Conservation (phyloP, 2,888 invertebrate genomes). For the Orchesellides sinensis region DNA sequence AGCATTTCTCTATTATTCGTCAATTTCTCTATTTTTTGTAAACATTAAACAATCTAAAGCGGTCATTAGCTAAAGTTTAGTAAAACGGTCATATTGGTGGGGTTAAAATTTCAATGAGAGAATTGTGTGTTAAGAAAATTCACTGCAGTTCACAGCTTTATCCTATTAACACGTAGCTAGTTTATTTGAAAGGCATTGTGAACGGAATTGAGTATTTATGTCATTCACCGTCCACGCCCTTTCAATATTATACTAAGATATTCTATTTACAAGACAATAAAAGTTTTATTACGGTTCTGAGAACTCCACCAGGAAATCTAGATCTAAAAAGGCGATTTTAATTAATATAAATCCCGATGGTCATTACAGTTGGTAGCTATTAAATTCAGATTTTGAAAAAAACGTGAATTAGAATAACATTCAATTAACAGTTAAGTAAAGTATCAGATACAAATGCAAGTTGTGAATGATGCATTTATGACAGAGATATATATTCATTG, state of each 20-base stretch:
- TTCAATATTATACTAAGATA: conserved; percentile 12
- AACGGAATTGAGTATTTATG: neutral
- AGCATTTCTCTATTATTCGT: too few relatives aligned
- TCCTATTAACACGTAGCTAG: neutral
- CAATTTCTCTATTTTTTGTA: too few relatives aligned
- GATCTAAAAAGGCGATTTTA: too few relatives aligned
- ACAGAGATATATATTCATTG: conserved; percentile 21
- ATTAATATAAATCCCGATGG: too few relatives aligned
- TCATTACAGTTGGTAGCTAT: conserved; percentile 1
- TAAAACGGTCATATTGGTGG: too few relatives aligned
- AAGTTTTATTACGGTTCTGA: conserved; percentile 18
- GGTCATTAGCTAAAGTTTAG: too few relatives aligned
- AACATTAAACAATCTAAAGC: too few relatives aligned
- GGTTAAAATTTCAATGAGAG: too few relatives aligned
- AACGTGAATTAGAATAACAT: conserved; percentile 31
- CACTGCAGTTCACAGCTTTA: neutral
- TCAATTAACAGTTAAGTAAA: conserved; percentile 52
- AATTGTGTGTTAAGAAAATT: neutral
- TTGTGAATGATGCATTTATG: conserved; percentile 7
- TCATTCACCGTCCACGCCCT: conserved; percentile 22
- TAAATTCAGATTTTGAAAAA: neutral
- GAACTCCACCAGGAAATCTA: conserved; percentile 45
- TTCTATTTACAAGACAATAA: conserved; percentile 36
- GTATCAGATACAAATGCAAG: neutral
- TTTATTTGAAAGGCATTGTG: conserved; percentile 1